These are phyloP conservation scores for Oenanthe oenanthe DNA, from an alignment of 2,113 vertebrate genomes.

Conservation along the genomic window DNA sequence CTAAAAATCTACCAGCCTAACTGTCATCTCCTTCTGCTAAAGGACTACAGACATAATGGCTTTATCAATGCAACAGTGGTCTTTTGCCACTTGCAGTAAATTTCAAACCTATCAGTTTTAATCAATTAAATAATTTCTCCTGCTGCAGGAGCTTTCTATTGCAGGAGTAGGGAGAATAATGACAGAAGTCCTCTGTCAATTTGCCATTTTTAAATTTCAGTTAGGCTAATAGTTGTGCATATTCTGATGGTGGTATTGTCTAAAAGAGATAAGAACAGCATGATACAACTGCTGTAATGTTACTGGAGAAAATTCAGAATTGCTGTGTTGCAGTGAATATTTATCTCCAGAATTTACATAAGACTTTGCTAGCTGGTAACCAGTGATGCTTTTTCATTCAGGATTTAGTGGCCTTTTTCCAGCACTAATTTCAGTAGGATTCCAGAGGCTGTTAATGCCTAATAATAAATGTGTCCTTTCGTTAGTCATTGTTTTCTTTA, in stretches of 20 bases:
- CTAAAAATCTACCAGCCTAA: constrained; percentile 7
- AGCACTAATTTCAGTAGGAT: not conserved
- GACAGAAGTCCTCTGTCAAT: not conserved
- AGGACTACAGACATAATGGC: not conserved
- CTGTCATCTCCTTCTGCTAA: not conserved
- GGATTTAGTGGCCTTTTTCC: not conserved
- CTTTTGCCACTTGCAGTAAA: not conserved
- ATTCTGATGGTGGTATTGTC: not conserved
- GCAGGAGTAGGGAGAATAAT: not conserved
- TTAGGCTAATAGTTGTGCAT: not conserved
- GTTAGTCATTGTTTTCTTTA: not conserved
- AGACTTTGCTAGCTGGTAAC: not conserved
- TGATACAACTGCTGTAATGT: not conserved
- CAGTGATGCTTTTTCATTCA: not conserved
- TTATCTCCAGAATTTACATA: not conserved
- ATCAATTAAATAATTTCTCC: constrained; percentile 5
- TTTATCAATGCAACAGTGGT: not conserved
- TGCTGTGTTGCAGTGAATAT: not conserved
- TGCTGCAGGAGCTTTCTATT: not conserved
- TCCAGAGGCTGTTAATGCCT: not conserved
- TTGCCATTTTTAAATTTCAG: not conserved
- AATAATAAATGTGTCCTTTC: not conserved
- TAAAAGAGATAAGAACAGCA: not conserved
- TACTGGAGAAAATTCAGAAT: not conserved
- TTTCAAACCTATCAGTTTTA: constrained; percentile 4